Base-by-base conservation (phyloP, 2,113 vertebrate genomes). In the Cygnus buccinator region DNA sequence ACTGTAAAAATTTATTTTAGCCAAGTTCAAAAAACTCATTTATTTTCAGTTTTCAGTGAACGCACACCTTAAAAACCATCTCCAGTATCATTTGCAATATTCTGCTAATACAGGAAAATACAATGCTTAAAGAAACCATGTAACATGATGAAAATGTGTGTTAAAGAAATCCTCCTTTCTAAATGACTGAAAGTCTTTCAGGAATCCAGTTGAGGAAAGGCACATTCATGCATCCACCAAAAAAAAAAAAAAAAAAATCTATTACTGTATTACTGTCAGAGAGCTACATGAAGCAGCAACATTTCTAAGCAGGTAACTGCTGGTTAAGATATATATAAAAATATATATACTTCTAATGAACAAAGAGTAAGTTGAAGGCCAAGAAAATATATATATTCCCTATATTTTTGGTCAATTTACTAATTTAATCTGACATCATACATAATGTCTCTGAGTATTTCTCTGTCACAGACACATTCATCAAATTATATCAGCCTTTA, bases 381-480 rank as follows among this genome's bases (percentile, higher is more conserved):
- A 75, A 78, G 55, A 73, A 77, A 86, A 4, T 13, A 66, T 31
- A 66, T 31, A 23, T 54, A 61, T 55, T 89, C 41, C 33, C 35
- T 72, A 29, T 13, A 37, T 65, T 52, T 65, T 57, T 22, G 19
- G 33, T 37, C 33, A 80, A 39, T 54, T 79, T 39, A 54, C 41
- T 44, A 44, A 39, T 63, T 63, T 77, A 23, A 71, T 87, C 54
- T 89, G 89, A 88, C 75, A 88, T 67, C 50, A 57, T 59, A 73
- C 72, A 73, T 86, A 88, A 94, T n/a, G 41, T 29, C 58, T 84
- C 48, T n/a, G n/a, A 74, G 72, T 55, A 77, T 67, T 90, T 93
- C 31, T 80, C 63, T 79, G 71, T 35, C 46, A 89, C 41, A 26
- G 44, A 75, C 5, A 17, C 37, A 90, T 96, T 67, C n/a, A 77